These are phyloP conservation scores for Rhipidura dahli DNA, from an alignment of 2,113 vertebrate genomes.

Conservation along the genomic window DNA sequence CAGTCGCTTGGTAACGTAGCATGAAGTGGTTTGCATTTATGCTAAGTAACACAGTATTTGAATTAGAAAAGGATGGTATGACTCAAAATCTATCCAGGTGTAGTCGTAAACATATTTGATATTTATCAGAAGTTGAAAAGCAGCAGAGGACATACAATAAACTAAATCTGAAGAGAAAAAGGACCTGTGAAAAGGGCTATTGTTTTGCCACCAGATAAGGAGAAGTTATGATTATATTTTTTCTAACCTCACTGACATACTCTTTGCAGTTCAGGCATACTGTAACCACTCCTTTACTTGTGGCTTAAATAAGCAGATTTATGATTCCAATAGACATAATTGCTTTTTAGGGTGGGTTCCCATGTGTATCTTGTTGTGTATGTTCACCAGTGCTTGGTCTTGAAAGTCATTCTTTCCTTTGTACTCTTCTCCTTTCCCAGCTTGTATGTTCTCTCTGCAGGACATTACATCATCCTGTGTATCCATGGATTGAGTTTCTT, in stretches of 20 bases:
- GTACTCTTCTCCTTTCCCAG: background rate
- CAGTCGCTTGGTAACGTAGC: rapidly evolving
- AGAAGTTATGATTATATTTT: background rate
- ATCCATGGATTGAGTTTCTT: background rate
- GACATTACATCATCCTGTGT: rapidly evolving
- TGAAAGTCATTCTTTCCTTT: background rate
- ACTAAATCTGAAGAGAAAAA: background rate
- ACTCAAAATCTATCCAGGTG: background rate
- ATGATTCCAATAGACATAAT: background rate
- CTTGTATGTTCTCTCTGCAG: rapidly evolving
- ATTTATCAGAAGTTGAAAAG: background rate
- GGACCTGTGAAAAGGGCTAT: background rate
- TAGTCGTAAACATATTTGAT: background rate
- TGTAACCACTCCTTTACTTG: background rate
- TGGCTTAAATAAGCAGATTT: background rate
- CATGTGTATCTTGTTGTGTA: background rate
- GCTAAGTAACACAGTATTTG: background rate
- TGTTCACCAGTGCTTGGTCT: background rate
- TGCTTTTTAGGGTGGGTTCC: background rate
- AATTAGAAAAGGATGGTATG: background rate
- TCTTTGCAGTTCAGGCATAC: background rate
- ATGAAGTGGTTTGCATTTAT: background rate
- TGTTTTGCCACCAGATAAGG: background rate
- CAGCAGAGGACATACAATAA: background rate
- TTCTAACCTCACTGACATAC: background rate